phyloP scores from a whole-genome alignment of 2,113 vertebrate species.

The Catharus bicknelli region DNA sequence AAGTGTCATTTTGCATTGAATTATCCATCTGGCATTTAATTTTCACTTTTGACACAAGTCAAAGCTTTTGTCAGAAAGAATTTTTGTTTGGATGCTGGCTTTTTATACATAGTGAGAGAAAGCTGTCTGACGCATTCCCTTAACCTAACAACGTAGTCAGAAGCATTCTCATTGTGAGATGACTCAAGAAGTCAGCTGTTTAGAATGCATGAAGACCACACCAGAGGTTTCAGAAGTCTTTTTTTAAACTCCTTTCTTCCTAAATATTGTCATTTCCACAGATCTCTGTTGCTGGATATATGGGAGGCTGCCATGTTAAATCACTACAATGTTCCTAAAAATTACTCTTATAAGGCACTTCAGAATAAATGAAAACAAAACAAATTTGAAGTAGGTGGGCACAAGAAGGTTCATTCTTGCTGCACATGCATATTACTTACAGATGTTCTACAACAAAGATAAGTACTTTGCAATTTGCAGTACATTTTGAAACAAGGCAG shows the following conservation, averaged over 20 bases:
- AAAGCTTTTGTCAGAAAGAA: constrained; percentile 45
- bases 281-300: neutral
- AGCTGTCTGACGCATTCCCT: constrained; percentile 8
- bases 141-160: neutral
- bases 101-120: constrained; percentile 7
- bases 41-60: constrained; percentile 54
- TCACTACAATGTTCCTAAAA: neutral
- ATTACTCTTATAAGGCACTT: neutral
- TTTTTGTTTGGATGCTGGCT: constrained; percentile 34
- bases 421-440: neutral
- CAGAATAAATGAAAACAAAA: neutral
- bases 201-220: neutral
- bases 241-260: neutral
- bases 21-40: constrained; percentile 56
- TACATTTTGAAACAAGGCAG: neutral
- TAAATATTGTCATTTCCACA: neutral
- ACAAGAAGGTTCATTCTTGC: neutral
- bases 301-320: neutral
- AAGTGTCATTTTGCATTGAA: constrained; percentile 21
- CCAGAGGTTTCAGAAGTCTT: neutral
- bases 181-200: constrained; percentile 23
- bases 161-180: neutral
- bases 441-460: neutral
- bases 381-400: neutral
- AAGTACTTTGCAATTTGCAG: neutral